Percentiles rank a stretch among this genome's conserved stretches.
Conservation (phyloP, 1,140 invertebrate species). For the Scaptodrosophila lebanonensis region DNA sequence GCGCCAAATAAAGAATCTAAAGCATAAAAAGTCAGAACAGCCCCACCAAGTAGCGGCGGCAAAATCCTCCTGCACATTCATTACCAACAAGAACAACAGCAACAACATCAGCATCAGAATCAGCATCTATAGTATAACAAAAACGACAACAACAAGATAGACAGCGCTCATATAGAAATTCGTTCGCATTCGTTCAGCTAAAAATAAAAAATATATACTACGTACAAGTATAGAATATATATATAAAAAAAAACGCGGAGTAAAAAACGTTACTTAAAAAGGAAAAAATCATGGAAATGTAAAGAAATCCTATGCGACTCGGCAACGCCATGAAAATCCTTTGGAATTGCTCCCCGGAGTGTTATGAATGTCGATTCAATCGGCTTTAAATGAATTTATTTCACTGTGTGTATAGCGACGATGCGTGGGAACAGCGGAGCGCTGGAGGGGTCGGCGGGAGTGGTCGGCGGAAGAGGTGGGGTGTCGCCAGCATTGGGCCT, state of each 20-base stretch:
- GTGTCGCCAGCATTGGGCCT: too few species aligned
- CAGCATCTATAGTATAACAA: too few species aligned
- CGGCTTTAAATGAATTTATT: conserved; percentile 76
- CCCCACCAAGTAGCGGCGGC: conserved; percentile 23
- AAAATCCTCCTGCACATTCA: conserved; percentile 59
- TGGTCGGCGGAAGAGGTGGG: too few species aligned
- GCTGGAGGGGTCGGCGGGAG: too few species aligned
- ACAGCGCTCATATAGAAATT: conserved; percentile 58
- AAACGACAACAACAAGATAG: conserved; percentile 36
- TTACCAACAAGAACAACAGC: conserved; percentile 62
- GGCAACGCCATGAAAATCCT: conserved; percentile 70
- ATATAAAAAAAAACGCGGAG: conserved; percentile 28
- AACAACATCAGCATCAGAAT: conserved; percentile 28
- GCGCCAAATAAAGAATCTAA: conserved; percentile 66
- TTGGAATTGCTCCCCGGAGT: conserved; percentile 76
- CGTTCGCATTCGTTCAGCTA: conserved; percentile 64
- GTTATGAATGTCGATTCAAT: conserved; percentile 76
- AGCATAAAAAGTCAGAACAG: conserved; percentile 64
- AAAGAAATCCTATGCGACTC: conserved; percentile 70
- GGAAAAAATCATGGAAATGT: conserved; percentile 62
- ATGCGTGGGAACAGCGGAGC: too few species aligned
- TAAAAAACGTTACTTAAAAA: conserved; percentile 35
- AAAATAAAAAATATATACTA: conserved; percentile 19
- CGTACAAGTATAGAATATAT: conserved; percentile 15
- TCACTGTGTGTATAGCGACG: conserved; percentile 45